phyloP scores from a whole-genome alignment of 2,888 invertebrate genomes.

The Glaucopsyche alexis region DNA sequence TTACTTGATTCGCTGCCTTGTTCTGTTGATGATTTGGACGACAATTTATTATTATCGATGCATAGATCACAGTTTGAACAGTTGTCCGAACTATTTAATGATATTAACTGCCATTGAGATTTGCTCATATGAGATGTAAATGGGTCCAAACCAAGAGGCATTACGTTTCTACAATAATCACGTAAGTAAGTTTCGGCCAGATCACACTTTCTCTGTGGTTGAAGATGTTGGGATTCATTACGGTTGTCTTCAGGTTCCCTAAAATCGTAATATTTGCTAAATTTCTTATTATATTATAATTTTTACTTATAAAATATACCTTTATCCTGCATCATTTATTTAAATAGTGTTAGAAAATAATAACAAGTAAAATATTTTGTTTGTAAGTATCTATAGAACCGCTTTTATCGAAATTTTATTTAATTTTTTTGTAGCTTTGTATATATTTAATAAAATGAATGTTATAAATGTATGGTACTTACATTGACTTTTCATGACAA shows the following conservation, averaged over 20 bases:
- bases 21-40: conserved; percentile 2
- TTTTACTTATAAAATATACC: too few relatives aligned
- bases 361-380: too few relatives aligned
- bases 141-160: conserved; percentile 52
- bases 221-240: conserved; percentile 48
- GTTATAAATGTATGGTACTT: conserved; percentile 43
- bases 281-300: conserved; percentile 1
- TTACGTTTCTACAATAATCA: conserved; percentile 59
- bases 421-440: too few relatives aligned
- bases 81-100: conserved; percentile 39
- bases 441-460: not conserved
- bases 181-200: conserved; percentile 61
- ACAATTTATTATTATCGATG: conserved; percentile 36
- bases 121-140: conserved; percentile 57
- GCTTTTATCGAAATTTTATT: too few relatives aligned
- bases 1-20: not conserved
- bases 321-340: too few relatives aligned
- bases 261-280: conserved; percentile 36
- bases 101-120: conserved; percentile 42
- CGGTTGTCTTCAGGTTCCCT: conserved; percentile 54
- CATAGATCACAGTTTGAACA: conserved; percentile 40
- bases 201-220: conserved; percentile 50
- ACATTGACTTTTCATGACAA: conserved; percentile 55
- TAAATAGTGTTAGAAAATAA: too few relatives aligned
- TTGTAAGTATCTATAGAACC: too few relatives aligned